Percentiles rank a stretch among this genome's conserved stretches.
Conservation (phyloP, 2,113 vertebrate genomes). For the Apeltes quadracus region DNA sequence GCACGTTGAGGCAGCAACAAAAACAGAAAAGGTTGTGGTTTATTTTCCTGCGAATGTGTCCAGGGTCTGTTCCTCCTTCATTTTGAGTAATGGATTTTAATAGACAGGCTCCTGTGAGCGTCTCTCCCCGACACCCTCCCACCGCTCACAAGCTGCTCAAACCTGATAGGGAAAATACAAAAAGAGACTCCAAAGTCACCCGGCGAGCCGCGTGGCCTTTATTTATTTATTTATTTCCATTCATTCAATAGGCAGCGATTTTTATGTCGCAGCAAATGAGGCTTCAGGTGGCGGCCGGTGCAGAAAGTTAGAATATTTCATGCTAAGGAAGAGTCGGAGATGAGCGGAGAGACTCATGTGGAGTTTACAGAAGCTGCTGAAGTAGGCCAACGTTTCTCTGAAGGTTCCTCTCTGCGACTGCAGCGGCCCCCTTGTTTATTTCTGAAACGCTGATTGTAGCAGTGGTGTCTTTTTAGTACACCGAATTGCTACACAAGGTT, state of each 20-base stretch:
- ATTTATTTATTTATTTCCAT: conserved; percentile 2
- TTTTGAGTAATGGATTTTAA: conserved; percentile 23
- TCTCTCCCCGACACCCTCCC: conserved; percentile 18
- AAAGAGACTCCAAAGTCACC: conserved; percentile 24
- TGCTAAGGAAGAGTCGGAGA: conserved; percentile 2
- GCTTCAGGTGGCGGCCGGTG: conserved; percentile 7
- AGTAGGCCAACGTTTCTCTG: too few species aligned
- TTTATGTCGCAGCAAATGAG: conserved; percentile 35
- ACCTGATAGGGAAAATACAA: conserved; percentile 41
- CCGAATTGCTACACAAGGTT: too few species aligned
- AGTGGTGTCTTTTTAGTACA: too few species aligned
- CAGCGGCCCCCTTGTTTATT: too few species aligned
- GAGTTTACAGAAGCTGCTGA: background rate
- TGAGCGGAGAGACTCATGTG: background rate
- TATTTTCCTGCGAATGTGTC: background rate
- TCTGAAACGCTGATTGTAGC: too few species aligned
- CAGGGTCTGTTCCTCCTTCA: conserved; percentile 16
- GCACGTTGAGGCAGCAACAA: too few species aligned
- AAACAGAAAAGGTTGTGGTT: too few species aligned
- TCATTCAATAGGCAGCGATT: conserved; percentile 39
- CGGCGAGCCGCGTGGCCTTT: conserved; percentile 24
- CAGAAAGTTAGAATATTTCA: conserved; percentile 17
- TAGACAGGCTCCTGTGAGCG: conserved; percentile 46
- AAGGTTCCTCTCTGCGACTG: too few species aligned
- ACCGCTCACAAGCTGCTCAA: conserved; percentile 44